Base-by-base conservation (phyloP, 1,140 invertebrate genomes). In the Harlomillsia oculata region DNA sequence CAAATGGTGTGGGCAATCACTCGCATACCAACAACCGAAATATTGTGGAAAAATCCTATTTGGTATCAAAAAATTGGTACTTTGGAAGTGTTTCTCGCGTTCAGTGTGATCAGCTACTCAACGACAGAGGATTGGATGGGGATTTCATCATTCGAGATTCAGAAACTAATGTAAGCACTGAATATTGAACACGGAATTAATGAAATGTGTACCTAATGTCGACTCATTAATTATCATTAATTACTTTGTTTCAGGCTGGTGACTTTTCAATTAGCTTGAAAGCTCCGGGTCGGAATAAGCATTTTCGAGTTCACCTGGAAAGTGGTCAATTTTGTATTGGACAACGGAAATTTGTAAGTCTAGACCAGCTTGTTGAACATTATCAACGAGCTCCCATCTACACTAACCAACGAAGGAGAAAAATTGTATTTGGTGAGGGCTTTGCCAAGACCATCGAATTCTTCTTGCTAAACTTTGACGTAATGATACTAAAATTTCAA, bases 311-410 rank as follows among this genome's bases (percentile, higher is more conserved):
- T 60, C 92, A 96, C 69, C 91, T 97, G 40, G 91, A 96, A 73
- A 87, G 89, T 62, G 83, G 81, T 26, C 79, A 91, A 51, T 97
- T 92, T 71, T 93, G 91, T 72, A 99, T 99, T 72, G 96, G 96
- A 37, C 93, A 97, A 75, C 84, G 96, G 68, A 93, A 90, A 75
- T 99, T 99, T 74, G 83, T 88, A 63, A 88, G 87, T 41, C 75
- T 99, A 67, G 92, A 98, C 71, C 92, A 96, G 71, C 77, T 99
- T 59, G 93, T 99, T 62, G 89, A 95, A 69, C 95, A 99, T 76
- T 99, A 99, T 76, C 94, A 94, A 76, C 84, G 89, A 70, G 91
- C 95, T 62, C 96, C 96, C 43, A 99, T 99, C 68, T 99, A 97
- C 73, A 97, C 90, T 59, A 93, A 92, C 74, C 91, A 91, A 71